Evolutionary conservation across 1,140 invertebrate species (phyloP).

Genomic region (Acyrthosiphon pisum): DNA sequence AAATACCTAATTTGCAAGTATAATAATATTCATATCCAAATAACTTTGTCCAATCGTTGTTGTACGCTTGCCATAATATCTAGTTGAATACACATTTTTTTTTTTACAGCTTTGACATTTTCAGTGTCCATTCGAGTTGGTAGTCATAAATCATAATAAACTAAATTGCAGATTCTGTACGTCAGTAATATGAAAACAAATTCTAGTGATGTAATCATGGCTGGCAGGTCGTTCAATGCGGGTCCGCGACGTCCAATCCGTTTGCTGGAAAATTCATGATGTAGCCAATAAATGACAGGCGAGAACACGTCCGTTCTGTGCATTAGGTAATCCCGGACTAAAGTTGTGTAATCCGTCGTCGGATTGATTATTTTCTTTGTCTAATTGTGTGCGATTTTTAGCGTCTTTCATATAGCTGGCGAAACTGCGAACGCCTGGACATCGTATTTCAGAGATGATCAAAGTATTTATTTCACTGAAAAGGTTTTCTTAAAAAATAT

Average conservation of each 20-base stretch:
- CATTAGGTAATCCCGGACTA: neutral
- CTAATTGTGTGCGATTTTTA: neutral
- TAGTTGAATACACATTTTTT: neutral
- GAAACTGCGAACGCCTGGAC: neutral
- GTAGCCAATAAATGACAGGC: neutral
- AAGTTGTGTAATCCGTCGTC: neutral
- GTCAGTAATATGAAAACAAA: neutral
- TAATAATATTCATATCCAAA: neutral
- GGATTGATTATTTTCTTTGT: conserved; percentile 7
- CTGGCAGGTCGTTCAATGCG: neutral
- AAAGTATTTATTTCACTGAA: neutral
- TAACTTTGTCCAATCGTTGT: neutral
- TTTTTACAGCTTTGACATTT: neutral
- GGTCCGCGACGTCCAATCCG: neutral
- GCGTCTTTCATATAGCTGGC: neutral
- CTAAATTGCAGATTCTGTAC: neutral
- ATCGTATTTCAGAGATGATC: neutral
- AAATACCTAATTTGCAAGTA: neutral
- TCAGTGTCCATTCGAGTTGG: neutral
- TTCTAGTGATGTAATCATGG: neutral
- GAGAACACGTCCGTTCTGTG: neutral
- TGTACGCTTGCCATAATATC: neutral
- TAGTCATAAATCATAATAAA: neutral
- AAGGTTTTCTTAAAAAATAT: neutral
- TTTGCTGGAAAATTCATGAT: neutral